A percentile compares a stretch with the other conserved stretches of the same genome.
Conservation (phyloP, 2,797 vertebrate species). For the Halcyon chelicuti region DNA sequence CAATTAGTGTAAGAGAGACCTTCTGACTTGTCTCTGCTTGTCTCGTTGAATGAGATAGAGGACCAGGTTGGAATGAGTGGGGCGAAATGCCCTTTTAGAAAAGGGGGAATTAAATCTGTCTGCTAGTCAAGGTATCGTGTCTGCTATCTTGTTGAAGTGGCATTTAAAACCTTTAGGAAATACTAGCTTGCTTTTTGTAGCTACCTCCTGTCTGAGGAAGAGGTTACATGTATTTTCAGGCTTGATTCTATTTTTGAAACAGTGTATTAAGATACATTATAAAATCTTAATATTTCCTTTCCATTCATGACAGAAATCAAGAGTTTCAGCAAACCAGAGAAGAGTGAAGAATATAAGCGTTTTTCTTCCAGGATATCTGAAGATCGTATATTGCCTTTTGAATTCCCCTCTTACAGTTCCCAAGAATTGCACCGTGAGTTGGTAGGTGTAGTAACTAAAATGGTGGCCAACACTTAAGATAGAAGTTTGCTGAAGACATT, state of each 20-base stretch:
- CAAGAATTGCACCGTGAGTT: conserved; percentile 48
- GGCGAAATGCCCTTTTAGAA: not conserved
- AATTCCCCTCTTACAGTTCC: conserved; percentile 58
- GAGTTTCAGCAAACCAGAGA: not conserved
- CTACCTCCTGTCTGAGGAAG: not conserved
- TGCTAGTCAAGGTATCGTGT: not conserved
- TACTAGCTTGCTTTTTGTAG: not conserved
- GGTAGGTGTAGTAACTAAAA: conserved; percentile 61
- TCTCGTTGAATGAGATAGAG: not conserved
- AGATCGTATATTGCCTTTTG: conserved; percentile 62
- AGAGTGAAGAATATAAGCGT: not conserved
- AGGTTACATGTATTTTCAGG: not conserved
- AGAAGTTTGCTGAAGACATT: not conserved
- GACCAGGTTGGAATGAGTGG: not conserved
- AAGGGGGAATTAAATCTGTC: not conserved
- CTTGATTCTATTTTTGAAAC: conserved; percentile 12
- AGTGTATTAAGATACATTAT: not conserved
- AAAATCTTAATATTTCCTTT: conserved; percentile 9
- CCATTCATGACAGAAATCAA: not conserved
- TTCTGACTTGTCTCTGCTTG: not conserved
- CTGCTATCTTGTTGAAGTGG: not conserved
- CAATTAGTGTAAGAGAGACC: not conserved
- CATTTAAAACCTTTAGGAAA: not conserved
- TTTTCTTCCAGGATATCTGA: not conserved
- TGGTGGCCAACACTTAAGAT: not conserved